phyloP scores from a whole-genome alignment of 1,140 invertebrate genomes.

The Eupristina koningsbergeri region DNA sequence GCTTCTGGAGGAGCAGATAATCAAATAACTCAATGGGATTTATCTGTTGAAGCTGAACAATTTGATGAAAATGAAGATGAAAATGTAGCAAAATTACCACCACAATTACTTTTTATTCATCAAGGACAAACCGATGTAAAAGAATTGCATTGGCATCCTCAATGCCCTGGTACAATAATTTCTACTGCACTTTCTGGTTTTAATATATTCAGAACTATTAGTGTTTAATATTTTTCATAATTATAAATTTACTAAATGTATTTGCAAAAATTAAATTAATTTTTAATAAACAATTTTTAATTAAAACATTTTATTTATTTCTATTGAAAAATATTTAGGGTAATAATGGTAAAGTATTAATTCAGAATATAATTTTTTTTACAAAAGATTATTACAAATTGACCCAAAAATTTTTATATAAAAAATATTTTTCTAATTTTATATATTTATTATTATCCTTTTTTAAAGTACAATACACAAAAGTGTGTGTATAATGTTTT shows the following conservation, averaged over 20 bases:
- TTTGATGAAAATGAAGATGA: constrained; percentile 76
- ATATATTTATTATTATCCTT: too few relatives aligned
- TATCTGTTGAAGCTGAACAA: constrained; percentile 90
- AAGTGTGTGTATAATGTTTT: too few relatives aligned
- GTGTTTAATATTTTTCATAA: constrained; percentile 80
- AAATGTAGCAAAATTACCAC: constrained; percentile 83
- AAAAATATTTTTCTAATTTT: too few relatives aligned
- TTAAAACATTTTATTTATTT: too few relatives aligned
- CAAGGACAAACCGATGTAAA: constrained; percentile 98
- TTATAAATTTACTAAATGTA: constrained; percentile 30
- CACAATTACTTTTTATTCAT: constrained; percentile 97
- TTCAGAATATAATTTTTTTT: too few relatives aligned
- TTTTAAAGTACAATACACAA: too few relatives aligned
- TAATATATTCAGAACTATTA: constrained; percentile 98
- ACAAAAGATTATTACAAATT: too few relatives aligned
- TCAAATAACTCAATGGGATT: constrained; percentile 97
- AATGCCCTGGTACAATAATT: constrained; percentile 94
- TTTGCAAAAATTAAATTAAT: constrained; percentile 15
- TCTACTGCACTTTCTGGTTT: constrained; percentile 96
- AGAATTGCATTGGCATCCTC: constrained; percentile 98
- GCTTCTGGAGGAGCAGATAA: constrained; percentile 95
- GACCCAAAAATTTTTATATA: too few relatives aligned
- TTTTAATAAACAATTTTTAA: background rate
- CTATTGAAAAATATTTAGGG: too few relatives aligned
- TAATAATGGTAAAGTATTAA: too few relatives aligned